These are phyloP conservation scores for Piscicola geometra DNA, from an alignment of 2,888 invertebrate genomes.

Conservation along the genomic window DNA sequence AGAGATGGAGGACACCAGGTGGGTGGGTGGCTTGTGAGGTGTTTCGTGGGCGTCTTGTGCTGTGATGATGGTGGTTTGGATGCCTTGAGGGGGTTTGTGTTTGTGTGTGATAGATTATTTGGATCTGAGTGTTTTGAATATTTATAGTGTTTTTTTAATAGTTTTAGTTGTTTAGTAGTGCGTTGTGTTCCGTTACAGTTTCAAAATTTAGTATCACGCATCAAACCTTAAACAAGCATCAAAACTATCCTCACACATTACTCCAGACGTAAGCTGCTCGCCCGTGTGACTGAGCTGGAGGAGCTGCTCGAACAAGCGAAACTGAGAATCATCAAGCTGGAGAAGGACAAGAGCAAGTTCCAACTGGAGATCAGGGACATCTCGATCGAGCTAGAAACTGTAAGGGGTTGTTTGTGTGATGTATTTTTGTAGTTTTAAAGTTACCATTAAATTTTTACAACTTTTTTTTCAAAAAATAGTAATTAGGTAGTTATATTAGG, in stretches of 20 bases:
- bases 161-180: neutral
- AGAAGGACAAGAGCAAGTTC: slow-evolving; percentile 95
- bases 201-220: neutral
- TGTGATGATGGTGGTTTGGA: too few species aligned
- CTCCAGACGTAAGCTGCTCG: slow-evolving; percentile 53
- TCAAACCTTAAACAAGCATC: neutral
- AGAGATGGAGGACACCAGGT: slow-evolving; percentile 70
- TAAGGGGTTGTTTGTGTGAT: too few species aligned
- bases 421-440: too few species aligned
- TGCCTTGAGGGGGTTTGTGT: neutral
- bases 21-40: slow-evolving; percentile 28
- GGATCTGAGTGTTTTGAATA: too few species aligned
- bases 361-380: slow-evolving; percentile 96
- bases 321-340: slow-evolving; percentile 80
- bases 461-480: too few species aligned
- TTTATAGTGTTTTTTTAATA: too few species aligned
- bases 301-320: slow-evolving; percentile 92
- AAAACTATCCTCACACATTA: neutral
- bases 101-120: too few species aligned
- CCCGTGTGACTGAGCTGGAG: slow-evolving; percentile 71
- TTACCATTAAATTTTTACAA: too few species aligned
- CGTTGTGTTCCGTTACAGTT: too few species aligned
- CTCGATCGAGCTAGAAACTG: slow-evolving; percentile 97
- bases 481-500: too few species aligned
- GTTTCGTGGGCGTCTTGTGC: too few species aligned